Evolutionary conservation across 2,113 vertebrate species (phyloP).

Genomic region (Gallinago paraguaiae): DNA sequence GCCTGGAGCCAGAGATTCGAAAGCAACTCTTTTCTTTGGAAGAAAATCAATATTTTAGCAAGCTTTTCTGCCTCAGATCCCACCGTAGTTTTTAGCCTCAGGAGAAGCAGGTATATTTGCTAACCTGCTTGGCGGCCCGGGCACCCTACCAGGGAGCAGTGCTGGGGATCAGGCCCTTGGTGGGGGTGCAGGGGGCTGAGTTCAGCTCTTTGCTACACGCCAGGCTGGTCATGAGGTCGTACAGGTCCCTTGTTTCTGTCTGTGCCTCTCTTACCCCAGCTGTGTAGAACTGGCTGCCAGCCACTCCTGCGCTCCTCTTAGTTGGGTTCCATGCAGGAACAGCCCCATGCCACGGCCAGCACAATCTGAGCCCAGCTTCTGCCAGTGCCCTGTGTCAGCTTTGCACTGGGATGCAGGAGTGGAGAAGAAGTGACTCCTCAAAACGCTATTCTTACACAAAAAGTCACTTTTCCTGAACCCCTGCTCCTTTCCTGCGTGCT

Average conservation of each 20-base stretch:
- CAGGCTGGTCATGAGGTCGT: background rate
- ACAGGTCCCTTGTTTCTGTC: fast-evolving
- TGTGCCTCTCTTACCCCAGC: background rate
- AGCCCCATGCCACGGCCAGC: fast-evolving
- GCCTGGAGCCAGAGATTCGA: background rate
- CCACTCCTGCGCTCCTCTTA: background rate
- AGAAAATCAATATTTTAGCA: constrained; percentile 2
- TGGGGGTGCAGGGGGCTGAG: background rate
- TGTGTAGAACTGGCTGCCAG: background rate
- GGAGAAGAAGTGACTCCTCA: background rate
- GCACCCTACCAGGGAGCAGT: background rate
- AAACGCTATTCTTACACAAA: background rate
- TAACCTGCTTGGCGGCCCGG: background rate
- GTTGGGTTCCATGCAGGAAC: background rate
- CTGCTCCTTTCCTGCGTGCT: background rate
- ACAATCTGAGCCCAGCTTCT: background rate
- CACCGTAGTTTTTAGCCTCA: background rate
- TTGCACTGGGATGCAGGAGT: background rate
- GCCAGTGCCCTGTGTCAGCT: background rate
- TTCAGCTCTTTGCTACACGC: background rate
- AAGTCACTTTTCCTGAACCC: background rate
- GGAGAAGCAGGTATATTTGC: background rate
- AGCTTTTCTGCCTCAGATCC: background rate
- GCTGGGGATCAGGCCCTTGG: background rate
- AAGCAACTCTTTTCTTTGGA: background rate